Evolutionary conservation across 2,113 vertebrate genomes (phyloP), one percentile per base, ranked within the genome.

Genomic region (Urocynchramus pylzowi): DNA sequence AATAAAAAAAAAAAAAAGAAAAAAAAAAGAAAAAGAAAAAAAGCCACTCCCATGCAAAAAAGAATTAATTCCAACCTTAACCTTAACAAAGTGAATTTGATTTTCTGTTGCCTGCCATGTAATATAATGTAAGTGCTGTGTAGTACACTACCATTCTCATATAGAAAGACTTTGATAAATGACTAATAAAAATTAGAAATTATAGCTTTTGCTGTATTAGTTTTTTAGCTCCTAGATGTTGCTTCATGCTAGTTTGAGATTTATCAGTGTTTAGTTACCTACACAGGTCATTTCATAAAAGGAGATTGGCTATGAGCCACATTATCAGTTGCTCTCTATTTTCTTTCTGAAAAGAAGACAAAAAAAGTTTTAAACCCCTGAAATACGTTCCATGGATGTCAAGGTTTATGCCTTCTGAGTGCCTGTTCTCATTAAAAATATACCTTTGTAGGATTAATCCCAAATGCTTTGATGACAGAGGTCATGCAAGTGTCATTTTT

Each of bases 401-500:
- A 81, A 53, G 33, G 81, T 80, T 86, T 97, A 54, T 83, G 84
- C 78, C 57, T 95, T 90, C 90, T 95, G 79, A 96, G 82, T 87
- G 95, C 63, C 70, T 91, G 27, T 90, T 96, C 95, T 94, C 27
- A 78, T 97, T 95, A 97, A 97, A 97, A 89, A 95, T 67, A 95
- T 74, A 93, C 90, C 95, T 97, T 96, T 94, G 76, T 93, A 97
- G 95, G 90, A 96, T 88, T 92, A 96, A 95, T 97, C 97, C 97
- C 97, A 97, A 96, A 97, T 96, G 96, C 82, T 89, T 97, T 85
- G 95, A 96, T 96, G 97, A 97, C 97, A 97, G 96, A 76, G 96
- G 96, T 98, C 97, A 97, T 61, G 37, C 54, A 87, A 97, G 95
- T 97, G 96, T 93, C 97, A 96, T 97, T 98, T 97, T 98, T 98